Conservation (phyloP, 2,797 vertebrate species). For the Acrossocheilus wenchowensis region DNA sequence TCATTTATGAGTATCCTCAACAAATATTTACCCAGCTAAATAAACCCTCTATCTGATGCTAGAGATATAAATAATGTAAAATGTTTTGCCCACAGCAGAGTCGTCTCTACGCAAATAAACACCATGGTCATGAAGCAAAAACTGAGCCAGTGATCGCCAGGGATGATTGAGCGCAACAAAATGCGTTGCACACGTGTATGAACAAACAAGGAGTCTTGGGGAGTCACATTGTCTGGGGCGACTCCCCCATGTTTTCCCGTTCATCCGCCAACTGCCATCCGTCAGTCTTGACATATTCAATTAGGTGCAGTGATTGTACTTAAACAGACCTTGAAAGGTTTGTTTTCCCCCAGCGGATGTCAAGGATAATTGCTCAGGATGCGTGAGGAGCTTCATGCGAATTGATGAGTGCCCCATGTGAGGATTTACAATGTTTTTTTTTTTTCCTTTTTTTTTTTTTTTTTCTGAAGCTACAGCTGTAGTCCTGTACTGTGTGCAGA, state of each 20-base stretch:
- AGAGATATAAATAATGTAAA: constrained; percentile 45
- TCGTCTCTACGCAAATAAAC: constrained; percentile 8
- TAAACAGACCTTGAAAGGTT: constrained; percentile 68
- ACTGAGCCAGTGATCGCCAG: not conserved
- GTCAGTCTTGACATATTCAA: constrained; percentile 63
- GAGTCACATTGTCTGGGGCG: constrained; percentile 54
- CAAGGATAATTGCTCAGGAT: constrained; percentile 62
- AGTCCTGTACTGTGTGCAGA: constrained; percentile 8
- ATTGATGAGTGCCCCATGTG: constrained; percentile 55
- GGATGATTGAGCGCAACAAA: constrained; percentile 12
- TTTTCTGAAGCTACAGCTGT: not conserved
- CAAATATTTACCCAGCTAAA: constrained; percentile 40
- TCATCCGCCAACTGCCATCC: constrained; percentile 52
- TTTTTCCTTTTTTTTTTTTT: not conserved
- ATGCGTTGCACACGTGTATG: not conserved
- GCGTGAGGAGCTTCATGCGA: constrained; percentile 44
- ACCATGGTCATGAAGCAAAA: not conserved
- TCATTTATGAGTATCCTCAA: constrained; percentile 19
- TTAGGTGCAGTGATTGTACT: constrained; percentile 67
- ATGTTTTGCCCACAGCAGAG: constrained; percentile 40
- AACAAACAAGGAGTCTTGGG: not conserved
- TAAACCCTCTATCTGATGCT: constrained; percentile 34
- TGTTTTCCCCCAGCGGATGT: constrained; percentile 64
- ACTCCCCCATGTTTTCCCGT: constrained; percentile 37
- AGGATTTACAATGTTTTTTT: constrained; percentile 11